Conservation (phyloP, 2,888 invertebrate species). For the Drosophila affinis region DNA sequence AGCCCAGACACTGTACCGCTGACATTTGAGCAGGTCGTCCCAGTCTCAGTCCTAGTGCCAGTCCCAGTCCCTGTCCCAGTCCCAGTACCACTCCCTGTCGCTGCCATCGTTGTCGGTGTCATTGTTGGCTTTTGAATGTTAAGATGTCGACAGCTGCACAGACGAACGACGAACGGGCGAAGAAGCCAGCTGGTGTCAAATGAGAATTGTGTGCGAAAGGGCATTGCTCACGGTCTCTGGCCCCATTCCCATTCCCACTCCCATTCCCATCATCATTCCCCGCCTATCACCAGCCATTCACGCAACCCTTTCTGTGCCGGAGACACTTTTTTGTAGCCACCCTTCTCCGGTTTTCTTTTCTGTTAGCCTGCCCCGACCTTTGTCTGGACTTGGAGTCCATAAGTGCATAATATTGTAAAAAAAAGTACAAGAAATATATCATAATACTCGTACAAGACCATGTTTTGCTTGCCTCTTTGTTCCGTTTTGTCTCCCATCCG, state of each 20-base stretch:
- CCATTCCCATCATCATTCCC: conserved; percentile 5
- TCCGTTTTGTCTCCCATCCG: not conserved
- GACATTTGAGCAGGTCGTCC: conserved; percentile 60
- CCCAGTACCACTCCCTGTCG: not conserved
- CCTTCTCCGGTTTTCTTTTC: conserved; percentile 5
- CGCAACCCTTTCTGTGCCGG: conserved; percentile 36
- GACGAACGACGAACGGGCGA: conserved; percentile 41
- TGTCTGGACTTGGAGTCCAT: conserved; percentile 39
- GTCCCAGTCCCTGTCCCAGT: conserved; percentile 1
- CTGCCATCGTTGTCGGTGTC: conserved; percentile 53
- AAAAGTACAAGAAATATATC: conserved; percentile 39
- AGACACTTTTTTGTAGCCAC: conserved; percentile 22
- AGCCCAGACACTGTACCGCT: conserved; percentile 46
- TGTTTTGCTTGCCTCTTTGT: conserved; percentile 44
- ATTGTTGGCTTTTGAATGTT: conserved; percentile 77
- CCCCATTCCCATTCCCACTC: not conserved
- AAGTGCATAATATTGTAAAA: conserved; percentile 70
- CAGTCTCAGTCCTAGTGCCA: conserved; percentile 2
- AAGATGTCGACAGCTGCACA: conserved; percentile 77
- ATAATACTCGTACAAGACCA: conserved; percentile 41
- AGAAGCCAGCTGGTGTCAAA: conserved; percentile 64
- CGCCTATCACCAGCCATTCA: conserved; percentile 5
- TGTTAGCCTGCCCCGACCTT: conserved; percentile 44
- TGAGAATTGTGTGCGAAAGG: conserved; percentile 59
- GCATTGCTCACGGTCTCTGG: conserved; percentile 55